Evolutionary conservation across 2,113 vertebrate genomes (phyloP).

Genomic region (Dipodomys spectabilis): DNA sequence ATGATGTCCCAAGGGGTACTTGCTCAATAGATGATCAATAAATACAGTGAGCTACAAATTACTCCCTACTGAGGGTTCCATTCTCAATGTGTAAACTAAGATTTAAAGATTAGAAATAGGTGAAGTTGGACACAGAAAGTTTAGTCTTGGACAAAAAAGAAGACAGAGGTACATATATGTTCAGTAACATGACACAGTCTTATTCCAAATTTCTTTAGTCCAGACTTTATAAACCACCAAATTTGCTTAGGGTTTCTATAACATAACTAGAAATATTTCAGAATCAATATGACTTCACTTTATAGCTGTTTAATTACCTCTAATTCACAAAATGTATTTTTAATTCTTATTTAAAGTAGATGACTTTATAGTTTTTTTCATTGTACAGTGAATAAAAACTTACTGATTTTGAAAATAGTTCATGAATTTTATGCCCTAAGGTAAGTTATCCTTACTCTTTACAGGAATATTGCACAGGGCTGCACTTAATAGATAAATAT

Average conservation of each 20-base stretch:
- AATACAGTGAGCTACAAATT: neutral
- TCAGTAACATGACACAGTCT: neutral
- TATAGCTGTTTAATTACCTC: neutral
- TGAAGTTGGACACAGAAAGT: neutral
- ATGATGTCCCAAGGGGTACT: neutral
- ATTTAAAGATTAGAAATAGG: neutral
- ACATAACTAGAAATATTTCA: neutral
- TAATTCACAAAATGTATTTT: neutral
- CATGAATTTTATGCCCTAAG: neutral
- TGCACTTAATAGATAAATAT: too few species aligned
- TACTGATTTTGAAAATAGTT: neutral
- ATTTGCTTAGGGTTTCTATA: neutral
- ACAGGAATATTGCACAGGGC: too few species aligned
- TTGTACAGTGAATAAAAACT: too few species aligned
- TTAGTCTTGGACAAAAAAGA: neutral
- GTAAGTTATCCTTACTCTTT: too few species aligned
- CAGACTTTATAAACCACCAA: neutral
- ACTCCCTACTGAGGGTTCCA: neutral
- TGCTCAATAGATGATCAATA: too few species aligned
- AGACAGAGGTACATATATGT: neutral
- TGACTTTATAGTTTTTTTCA: neutral
- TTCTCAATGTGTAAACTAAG: neutral
- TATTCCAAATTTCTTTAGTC: neutral
- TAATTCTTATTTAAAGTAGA: neutral
- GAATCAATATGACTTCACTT: neutral